These are phyloP conservation scores for Chymomyza amoena DNA, from an alignment of 2,888 invertebrate species.

Conservation along the genomic window DNA sequence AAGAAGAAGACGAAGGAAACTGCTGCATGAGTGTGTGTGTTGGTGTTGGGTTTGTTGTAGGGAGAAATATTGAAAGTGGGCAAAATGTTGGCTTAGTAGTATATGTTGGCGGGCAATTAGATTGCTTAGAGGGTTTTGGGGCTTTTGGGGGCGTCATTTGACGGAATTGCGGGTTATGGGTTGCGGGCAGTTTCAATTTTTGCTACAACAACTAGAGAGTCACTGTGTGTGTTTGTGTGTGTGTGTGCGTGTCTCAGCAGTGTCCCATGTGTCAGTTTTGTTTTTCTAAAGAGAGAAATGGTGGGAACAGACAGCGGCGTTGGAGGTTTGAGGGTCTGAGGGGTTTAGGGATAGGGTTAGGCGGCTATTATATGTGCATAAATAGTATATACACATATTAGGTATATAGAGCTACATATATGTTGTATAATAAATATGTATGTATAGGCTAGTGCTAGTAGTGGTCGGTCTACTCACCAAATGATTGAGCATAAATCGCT, in stretches of 20 bases:
- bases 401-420: neutral
- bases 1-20: neutral
- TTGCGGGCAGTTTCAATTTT: neutral
- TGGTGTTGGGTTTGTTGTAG: neutral
- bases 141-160: neutral
- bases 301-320: neutral
- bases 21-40: neutral
- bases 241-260: neutral
- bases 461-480: conserved; percentile 75
- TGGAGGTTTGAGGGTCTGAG: neutral
- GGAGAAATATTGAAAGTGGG: conserved; percentile 1
- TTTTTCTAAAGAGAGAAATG: neutral
- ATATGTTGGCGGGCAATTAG: conserved; percentile 5
- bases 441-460: conserved; percentile 5
- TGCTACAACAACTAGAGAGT: neutral
- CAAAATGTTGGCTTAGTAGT: neutral
- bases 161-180: neutral
- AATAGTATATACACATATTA: neutral
- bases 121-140: neutral
- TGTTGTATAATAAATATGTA: neutral
- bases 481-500: conserved; percentile 78
- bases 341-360: neutral
- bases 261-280: neutral
- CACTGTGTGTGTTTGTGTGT: neutral
- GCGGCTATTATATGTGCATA: neutral